Base-by-base conservation (phyloP, 2,113 vertebrate genomes). In the Climacteris rufus region DNA sequence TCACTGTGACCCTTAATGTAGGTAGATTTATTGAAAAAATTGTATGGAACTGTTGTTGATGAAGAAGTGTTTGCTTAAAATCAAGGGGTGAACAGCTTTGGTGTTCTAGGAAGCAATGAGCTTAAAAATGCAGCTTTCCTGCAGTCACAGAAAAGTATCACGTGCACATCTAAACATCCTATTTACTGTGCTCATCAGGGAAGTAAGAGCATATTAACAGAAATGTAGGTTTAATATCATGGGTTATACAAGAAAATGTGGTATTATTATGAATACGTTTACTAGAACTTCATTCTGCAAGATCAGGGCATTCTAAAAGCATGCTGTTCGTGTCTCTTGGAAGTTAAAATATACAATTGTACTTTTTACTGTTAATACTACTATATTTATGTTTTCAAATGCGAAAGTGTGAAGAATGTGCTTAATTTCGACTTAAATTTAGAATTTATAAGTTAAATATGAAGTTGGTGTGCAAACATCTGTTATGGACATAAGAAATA, bases 221-320 rank as follows among this genome's bases (percentile, higher is more conserved):
- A 8, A 12, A 6, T 0, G 0, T 27, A 42, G 44, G 10, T 23
- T 76, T 6, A 25, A 1, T 28, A 15, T 45, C 3, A 0, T 7
- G 20, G 31, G 10, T 24, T 33, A 39, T 25, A 42, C 9, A 44
- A n/a, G 4, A 2, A 66, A 69, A 56, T 52, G 11, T 0, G 2
- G 1, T 44, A 25, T 30, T 87, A 4, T 11, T 69, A 33, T 15
- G 4, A 50, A 19, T 10, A 49, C 10, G 2, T 18, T 33, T 56
- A 37, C 13, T 70, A 9, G 7, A 50, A 56, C 18, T 66, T 35
- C 6, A 9, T 33, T 42, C 3, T 54, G 6, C 9, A 76, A 72
- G 8, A 69, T 49, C 1, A 27, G 9, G 7, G 3, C 82, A 24
- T 31, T 78, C 33, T 71, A 13, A 1, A 19, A 21, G 8, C 1